Base-by-base conservation (phyloP, 2,797 vertebrate species). In the Pygocentrus nattereri region DNA sequence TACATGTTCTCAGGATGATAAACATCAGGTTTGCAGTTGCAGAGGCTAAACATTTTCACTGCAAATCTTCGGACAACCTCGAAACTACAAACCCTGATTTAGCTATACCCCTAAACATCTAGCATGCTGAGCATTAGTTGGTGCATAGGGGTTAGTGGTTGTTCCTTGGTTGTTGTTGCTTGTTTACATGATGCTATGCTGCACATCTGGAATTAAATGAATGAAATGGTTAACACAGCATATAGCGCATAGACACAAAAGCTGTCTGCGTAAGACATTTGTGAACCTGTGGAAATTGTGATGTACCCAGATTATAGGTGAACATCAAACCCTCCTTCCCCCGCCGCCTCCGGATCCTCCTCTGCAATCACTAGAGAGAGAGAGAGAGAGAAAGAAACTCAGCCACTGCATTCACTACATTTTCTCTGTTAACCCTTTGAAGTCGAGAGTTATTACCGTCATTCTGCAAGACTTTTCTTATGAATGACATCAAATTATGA, bases 261-360 rank as follows among this genome's bases (percentile, higher is more conserved):
- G 11, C 11, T 56, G 5, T 56, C 21, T 56, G 54, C 21, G 27
- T 27, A 13, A 30, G 58, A 27, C 4, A 30, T 61, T 16, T 59
- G 25, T 47, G 65, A 44, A 44, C 44, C 8, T 44, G 41, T 6
- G 41, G 8, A 44, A 71, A 34, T 4, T 54, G 16, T 72, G 23
- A n/a, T 71, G 52, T 87, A 95, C 94, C 93, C 90, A 87, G 16
- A 91, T 92, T 93, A 95, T 90, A 95, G 91, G 74, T 95, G 94
- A 56, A 94, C 92, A 71, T 95, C 94, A 78, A 94, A 94, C 71
- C 94, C 92, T 25, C 92, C 94, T 69, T 95, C 93, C 74, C 94
- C 93, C 82, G 92, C 87, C 0, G 87, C 15, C 82, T 95, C 94
- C 2, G 92, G 58, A 15, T 95, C 93, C 81, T 95, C 94, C 74